phyloP scores from a whole-genome alignment of 37 sponge, comb jelly and placozoan species.

The Bolinopsis microptera region DNA sequence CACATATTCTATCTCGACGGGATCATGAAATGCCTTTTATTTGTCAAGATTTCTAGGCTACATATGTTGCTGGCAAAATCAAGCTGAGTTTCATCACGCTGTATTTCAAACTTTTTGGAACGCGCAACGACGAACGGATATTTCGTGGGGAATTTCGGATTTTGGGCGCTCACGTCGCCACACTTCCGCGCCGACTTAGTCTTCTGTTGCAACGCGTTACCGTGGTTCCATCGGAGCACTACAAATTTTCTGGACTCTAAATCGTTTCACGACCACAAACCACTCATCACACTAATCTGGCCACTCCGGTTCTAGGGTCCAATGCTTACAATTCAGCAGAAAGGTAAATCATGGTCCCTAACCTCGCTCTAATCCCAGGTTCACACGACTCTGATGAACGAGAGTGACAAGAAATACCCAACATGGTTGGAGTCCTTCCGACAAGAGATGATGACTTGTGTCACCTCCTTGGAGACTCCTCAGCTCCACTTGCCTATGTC shows the following conservation, averaged over 20 bases:
- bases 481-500: constrained; percentile 10
- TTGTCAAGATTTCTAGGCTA: neutral
- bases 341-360: neutral
- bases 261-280: too few species aligned
- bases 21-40: too few species aligned
- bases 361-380: neutral
- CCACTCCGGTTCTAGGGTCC: too few species aligned
- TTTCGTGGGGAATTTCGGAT: neutral
- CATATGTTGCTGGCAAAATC: too few species aligned
- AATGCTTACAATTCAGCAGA: too few species aligned
- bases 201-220: too few species aligned
- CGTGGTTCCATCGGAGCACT: too few species aligned
- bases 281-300: too few species aligned
- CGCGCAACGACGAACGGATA: neutral
- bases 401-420: constrained; percentile 30
- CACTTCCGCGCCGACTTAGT: too few species aligned
- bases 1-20: too few species aligned
- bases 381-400: constrained; percentile 50
- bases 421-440: constrained; percentile 51
- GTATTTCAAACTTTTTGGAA: neutral
- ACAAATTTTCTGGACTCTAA: too few species aligned
- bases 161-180: neutral
- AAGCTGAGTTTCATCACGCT: neutral
- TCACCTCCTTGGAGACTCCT: constrained; percentile 37
- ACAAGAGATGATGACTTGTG: constrained; percentile 43